These are phyloP conservation scores for Xestia c-nigrum DNA, from an alignment of 2,888 invertebrate genomes.

Conservation along the genomic window DNA sequence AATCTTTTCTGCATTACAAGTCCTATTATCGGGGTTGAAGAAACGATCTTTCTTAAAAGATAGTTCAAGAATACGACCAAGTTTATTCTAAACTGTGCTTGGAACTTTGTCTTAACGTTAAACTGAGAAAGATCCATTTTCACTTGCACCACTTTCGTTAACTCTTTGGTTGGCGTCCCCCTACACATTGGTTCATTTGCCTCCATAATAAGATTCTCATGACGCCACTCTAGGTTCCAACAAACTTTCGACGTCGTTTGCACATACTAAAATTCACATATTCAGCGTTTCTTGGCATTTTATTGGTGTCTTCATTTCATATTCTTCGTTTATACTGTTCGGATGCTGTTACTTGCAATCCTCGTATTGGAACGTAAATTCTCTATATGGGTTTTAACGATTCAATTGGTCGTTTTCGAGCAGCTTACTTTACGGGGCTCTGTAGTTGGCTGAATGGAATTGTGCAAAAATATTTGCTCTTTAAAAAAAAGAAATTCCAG, in stretches of 20 bases:
- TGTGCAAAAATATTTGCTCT: not conserved
- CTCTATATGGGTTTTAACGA: conserved; percentile 24
- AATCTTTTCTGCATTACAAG: conserved; percentile 1
- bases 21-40: not conserved
- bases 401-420: conserved; percentile 28
- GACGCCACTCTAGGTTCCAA: not conserved
- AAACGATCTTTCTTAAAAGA: conserved; percentile 23
- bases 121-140: conserved; percentile 22
- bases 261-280: conserved; percentile 54
- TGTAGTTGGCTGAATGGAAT: not conserved
- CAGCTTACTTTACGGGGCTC: not conserved
- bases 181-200: conserved; percentile 49
- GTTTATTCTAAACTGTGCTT: conserved; percentile 15
- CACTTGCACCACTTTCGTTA: conserved; percentile 19
- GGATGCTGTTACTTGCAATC: conserved; percentile 41
- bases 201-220: conserved; percentile 34
- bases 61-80: not conserved
- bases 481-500: too few relatives aligned
- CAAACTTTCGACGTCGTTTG: conserved; percentile 32
- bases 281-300: conserved; percentile 46
- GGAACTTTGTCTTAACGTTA: conserved; percentile 32
- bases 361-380: conserved; percentile 15
- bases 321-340: conserved; percentile 42
- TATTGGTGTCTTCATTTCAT: conserved; percentile 52
- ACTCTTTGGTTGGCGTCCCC: conserved; percentile 5